These are phyloP conservation scores for Caenorhabditis briggsae DNA, from an alignment of 1,140 invertebrate species.

Conservation along the genomic window DNA sequence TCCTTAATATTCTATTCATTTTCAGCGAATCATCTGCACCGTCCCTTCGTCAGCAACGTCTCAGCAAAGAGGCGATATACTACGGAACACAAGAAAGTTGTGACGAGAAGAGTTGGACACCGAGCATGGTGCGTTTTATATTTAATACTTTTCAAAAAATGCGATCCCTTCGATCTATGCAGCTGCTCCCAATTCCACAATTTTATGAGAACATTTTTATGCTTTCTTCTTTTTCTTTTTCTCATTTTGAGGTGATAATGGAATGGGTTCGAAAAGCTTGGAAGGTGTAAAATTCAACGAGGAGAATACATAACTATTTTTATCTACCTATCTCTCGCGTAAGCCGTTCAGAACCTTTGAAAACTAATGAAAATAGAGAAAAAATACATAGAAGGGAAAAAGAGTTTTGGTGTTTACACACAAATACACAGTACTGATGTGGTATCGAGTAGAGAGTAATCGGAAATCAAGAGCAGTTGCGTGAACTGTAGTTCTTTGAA, in stretches of 20 bases:
- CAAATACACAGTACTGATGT: constrained; percentile 23
- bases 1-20: neutral
- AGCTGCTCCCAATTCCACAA: neutral
- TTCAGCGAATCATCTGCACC: constrained; percentile 66
- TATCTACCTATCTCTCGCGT: neutral
- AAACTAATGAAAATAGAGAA: constrained; percentile 14
- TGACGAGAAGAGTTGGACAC: constrained; percentile 61
- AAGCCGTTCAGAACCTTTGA: neutral
- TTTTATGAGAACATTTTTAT: neutral
- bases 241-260: constrained; percentile 35
- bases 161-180: neutral
- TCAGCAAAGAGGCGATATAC: constrained; percentile 61
- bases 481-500: constrained; percentile 7
- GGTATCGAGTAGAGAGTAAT: neutral
- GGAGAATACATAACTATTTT: neutral
- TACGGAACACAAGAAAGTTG: constrained; percentile 61
- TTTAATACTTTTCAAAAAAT: neutral
- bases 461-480: constrained; percentile 10
- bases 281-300: constrained; percentile 19
- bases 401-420: constrained; percentile 15
- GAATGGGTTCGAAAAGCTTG: neutral
- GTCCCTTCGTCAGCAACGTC: constrained; percentile 56
- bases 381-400: neutral
- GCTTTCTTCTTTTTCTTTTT: too few species aligned
- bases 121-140: constrained; percentile 56